Evolutionary conservation across 2,888 invertebrate genomes (phyloP), one percentile per base, ranked within the genome.

Genomic region (Nysson spinosus): DNA sequence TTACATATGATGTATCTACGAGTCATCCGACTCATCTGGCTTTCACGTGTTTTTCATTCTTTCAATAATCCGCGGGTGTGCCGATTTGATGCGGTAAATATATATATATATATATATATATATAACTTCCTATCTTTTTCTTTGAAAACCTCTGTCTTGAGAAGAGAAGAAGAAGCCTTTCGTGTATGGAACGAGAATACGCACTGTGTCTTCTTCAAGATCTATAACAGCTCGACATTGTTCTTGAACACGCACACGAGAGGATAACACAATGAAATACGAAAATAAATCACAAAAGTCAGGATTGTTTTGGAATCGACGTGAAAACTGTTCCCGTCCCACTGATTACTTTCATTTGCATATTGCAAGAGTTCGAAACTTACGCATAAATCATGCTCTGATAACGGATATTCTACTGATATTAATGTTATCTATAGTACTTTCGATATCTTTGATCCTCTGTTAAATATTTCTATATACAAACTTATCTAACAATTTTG

Each of bases 1-100:
- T 75, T 83, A 83, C 83, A 83, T n/a, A 69, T 62, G 72, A 79
- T 70, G 69, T 72, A 57, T 66, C 69, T 75, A 69, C 61, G 65
- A 61, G 67, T 66, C 50, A 52, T 75, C 60, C 49, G 57, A 61
- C 61, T 60, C 56, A n/a, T n/a, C n/a, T n/a, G n/a, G n/a, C 49
- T 44, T 37, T 52, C 30, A n/a, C 47, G 12, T 49, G 4, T 28
- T 17, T 9, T 28, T 49, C 37, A 19, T 4, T 32, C n/a, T 22
- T 44, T 44, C 49, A 51, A 69, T 58, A 68, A 58, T 42, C 52
- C 72, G 69, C 61, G 68, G 60, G 55, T 32, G 44, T 58, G 46
- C 58, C 24, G 43, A 60, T 56, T 46, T 49, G 66, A 54, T 67
- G 71, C 67, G 71, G 68, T 51, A 28, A 55, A 69, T 72, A 70